Conservation (phyloP, 2,113 vertebrate genomes). For the Myiopsitta monachus region DNA sequence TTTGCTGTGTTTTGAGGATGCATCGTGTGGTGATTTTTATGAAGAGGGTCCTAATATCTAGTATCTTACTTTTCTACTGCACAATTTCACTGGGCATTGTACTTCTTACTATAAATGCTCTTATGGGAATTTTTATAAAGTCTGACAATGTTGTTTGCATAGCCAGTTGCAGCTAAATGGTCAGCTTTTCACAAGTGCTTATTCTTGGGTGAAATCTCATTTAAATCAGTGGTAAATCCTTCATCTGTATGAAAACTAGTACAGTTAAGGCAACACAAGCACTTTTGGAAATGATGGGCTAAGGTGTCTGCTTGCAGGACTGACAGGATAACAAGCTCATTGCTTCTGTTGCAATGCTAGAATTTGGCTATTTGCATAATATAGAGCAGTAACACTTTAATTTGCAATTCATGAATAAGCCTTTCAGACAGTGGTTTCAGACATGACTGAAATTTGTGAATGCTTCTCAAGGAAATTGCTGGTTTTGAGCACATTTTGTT, state of each 20-base stretch:
- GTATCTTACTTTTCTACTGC: neutral
- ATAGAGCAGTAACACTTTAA: neutral
- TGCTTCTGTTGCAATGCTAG: neutral
- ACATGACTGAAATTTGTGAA: neutral
- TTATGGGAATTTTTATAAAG: neutral
- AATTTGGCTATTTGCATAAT: conserved; percentile 17
- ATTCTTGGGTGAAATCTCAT: neutral
- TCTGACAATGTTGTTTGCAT: neutral
- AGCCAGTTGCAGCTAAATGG: neutral
- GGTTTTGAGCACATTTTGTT: conserved; percentile 14
- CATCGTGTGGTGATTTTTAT: fast-evolving
- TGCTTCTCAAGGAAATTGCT: neutral
- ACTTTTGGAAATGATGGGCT: neutral
- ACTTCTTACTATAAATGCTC: neutral
- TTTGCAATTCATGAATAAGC: conserved; percentile 11
- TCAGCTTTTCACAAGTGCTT: neutral
- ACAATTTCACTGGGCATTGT: neutral
- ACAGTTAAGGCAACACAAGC: neutral
- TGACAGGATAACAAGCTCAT: conserved; percentile 28
- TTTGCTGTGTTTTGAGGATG: neutral
- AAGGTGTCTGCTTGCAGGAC: neutral
- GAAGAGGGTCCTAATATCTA: neutral
- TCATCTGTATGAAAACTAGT: neutral
- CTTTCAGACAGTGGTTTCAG: conserved; percentile 5
- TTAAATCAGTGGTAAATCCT: neutral